Evolutionary conservation across 2,888 invertebrate species (phyloP).

Genomic region (Brenthis ino): DNA sequence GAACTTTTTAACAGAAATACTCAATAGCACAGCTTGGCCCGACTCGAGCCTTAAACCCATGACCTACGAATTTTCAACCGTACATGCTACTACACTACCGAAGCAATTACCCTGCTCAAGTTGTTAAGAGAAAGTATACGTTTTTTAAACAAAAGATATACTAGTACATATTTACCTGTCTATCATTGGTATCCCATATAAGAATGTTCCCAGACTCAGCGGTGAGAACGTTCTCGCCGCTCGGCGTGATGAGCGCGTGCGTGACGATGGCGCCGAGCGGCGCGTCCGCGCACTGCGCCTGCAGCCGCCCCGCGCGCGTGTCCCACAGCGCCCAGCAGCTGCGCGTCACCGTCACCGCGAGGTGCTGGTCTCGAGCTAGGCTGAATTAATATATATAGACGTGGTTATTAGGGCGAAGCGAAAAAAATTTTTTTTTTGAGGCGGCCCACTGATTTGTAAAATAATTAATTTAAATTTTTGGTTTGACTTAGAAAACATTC

Average conservation of each 20-base stretch:
- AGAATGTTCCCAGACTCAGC: conserved; percentile 96
- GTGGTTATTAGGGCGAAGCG: too few relatives aligned
- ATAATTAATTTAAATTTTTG: too few relatives aligned
- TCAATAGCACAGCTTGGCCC: too few relatives aligned
- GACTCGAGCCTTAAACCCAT: too few relatives aligned
- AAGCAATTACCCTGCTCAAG: too few relatives aligned
- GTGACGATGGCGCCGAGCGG: conserved; percentile 97
- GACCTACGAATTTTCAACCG: too few relatives aligned
- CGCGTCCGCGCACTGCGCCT: conserved; percentile 93
- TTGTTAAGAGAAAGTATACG: too few relatives aligned
- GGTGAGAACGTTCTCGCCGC: conserved; percentile 92
- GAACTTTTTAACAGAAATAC: too few relatives aligned
- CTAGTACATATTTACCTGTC: conserved; percentile 57
- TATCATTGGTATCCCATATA: conserved; percentile 88
- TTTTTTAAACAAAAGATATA: neutral
- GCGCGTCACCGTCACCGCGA: conserved; percentile 96
- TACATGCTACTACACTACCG: too few relatives aligned
- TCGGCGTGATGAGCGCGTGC: conserved; percentile 93
- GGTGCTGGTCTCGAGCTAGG: conserved; percentile 88
- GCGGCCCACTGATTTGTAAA: too few relatives aligned
- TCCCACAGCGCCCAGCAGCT: conserved; percentile 98
- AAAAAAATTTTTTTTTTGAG: too few relatives aligned
- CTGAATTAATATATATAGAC: conserved; percentile 60
- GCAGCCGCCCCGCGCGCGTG: conserved; percentile 90
- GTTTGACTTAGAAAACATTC: too few relatives aligned